phyloP scores from a whole-genome alignment of 2,113 vertebrate genomes.

The Pyrgilauda ruficollis region DNA sequence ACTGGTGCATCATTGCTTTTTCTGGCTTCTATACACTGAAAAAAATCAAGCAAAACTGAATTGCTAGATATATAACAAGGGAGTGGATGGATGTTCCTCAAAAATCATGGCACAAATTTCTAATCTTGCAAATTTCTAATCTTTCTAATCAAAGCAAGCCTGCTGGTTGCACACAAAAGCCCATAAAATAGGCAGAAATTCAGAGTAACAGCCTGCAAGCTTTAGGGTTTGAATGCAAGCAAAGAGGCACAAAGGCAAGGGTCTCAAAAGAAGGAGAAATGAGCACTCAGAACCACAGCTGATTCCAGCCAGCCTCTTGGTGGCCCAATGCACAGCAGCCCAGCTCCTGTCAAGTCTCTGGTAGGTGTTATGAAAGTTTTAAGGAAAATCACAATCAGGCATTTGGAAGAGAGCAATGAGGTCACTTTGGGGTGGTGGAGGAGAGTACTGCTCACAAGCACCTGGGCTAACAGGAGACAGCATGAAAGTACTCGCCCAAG shows the following conservation, averaged over 20 bases:
- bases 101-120: neutral
- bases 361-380: neutral
- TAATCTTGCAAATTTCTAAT: rapidly evolving
- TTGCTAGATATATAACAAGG: neutral
- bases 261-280: neutral
- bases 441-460: neutral
- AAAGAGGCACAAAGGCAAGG: neutral
- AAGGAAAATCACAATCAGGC: neutral
- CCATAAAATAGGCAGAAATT: neutral
- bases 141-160: neutral
- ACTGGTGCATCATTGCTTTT: neutral
- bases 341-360: neutral
- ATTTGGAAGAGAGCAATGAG: neutral
- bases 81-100: neutral
- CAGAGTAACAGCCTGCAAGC: neutral
- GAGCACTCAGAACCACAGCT: rapidly evolving
- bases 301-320: neutral
- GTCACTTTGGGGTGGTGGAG: neutral
- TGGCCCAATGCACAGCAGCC: neutral
- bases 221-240: neutral
- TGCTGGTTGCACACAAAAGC: neutral
- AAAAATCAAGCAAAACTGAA: neutral
- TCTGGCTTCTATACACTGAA: neutral
- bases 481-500: rapidly evolving
- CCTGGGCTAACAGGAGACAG: neutral